Percentiles rank a stretch among this genome's conserved stretches.
Conservation (phyloP, 2,888 invertebrate genomes). For the Cephus rjabovi region DNA sequence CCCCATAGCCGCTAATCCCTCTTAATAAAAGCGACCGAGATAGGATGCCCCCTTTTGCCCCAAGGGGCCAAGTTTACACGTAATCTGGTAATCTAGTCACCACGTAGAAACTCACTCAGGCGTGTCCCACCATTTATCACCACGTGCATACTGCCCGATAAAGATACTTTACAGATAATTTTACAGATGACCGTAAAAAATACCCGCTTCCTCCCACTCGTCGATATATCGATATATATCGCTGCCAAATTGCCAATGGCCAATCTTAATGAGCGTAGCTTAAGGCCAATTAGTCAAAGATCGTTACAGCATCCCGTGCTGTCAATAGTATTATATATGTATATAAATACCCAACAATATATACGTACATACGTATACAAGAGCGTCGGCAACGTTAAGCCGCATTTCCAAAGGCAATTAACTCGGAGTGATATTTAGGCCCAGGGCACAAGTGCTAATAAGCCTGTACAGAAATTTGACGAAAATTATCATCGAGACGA, state of each 20-base stretch:
- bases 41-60: neutral
- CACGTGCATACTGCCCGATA: neutral
- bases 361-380: too few species aligned
- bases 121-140: neutral
- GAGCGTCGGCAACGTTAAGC: too few species aligned
- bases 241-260: too few species aligned
- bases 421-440: too few species aligned
- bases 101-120: neutral
- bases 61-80: neutral
- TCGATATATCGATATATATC: too few species aligned
- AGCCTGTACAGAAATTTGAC: neutral
- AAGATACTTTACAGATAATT: neutral
- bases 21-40: neutral
- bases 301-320: neutral
- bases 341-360: neutral
- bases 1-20: neutral
- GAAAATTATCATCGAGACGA: too few species aligned
- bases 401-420: too few species aligned
- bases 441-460: too few species aligned
- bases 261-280: too few species aligned
- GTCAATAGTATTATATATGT: neutral
- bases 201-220: too few species aligned
- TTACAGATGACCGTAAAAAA: too few species aligned
- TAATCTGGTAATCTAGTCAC: neutral
- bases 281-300: neutral